Evolutionary conservation across 1,140 invertebrate species (phyloP).

Genomic region (Vanessa atalanta): DNA sequence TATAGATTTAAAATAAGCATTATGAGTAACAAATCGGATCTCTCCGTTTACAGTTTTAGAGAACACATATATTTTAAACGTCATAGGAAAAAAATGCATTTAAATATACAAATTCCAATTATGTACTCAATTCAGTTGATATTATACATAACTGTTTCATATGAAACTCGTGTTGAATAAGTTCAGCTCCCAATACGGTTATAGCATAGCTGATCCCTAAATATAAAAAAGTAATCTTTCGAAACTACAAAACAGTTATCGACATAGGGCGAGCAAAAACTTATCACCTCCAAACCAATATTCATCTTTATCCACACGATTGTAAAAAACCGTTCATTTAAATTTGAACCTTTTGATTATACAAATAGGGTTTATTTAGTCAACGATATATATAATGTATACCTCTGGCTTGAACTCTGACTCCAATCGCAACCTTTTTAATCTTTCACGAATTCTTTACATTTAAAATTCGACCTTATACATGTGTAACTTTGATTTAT

Average conservation of each 20-base stretch:
- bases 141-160: too few relatives aligned
- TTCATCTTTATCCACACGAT: not conserved
- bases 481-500: not conserved
- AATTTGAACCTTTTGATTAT: conserved; percentile 15
- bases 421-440: conserved; percentile 49
- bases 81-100: too few relatives aligned
- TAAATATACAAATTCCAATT: too few relatives aligned
- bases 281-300: conserved; percentile 18
- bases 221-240: not conserved
- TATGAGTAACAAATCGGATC: too few relatives aligned
- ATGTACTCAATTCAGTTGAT: too few relatives aligned
- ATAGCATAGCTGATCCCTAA: too few relatives aligned
- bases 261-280: conserved; percentile 18
- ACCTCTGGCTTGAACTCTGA: conserved; percentile 57
- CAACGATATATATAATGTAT: not conserved
- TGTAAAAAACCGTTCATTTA: conserved; percentile 6
- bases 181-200: too few relatives aligned
- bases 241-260: not conserved
- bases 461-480: conserved; percentile 29
- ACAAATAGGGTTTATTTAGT: conserved; percentile 1
- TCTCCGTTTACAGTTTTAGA: too few relatives aligned
- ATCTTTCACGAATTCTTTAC: conserved; percentile 7
- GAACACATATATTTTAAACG: too few relatives aligned
- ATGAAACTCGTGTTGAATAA: too few relatives aligned
- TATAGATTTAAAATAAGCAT: too few relatives aligned